Conservation (phyloP, 2,888 invertebrate species). For the Drosophila ezoana region DNA sequence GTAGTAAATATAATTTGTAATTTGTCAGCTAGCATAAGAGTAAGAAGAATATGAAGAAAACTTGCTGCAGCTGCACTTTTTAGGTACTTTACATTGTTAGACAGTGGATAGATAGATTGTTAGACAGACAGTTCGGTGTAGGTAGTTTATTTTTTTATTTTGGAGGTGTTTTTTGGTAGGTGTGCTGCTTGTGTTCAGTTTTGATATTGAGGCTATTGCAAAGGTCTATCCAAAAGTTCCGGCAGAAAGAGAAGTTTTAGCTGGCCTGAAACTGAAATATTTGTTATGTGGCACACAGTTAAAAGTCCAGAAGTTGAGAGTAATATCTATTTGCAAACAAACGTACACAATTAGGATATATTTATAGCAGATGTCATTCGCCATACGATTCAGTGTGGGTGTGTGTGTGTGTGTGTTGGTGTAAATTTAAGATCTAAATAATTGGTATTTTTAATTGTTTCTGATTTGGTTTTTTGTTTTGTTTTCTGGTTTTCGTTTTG, state of each 20-base stretch:
- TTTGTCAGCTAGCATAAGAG: slow-evolving; percentile 37
- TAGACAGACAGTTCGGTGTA: slow-evolving; percentile 30
- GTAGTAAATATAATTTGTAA: slow-evolving; percentile 23
- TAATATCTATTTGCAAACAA: slow-evolving; percentile 72
- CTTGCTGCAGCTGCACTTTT: slow-evolving; percentile 38
- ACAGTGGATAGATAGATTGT: slow-evolving; percentile 35
- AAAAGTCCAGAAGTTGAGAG: slow-evolving; percentile 52
- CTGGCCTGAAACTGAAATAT: slow-evolving; percentile 63
- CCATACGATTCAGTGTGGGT: slow-evolving; percentile 47
- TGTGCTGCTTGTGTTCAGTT: slow-evolving; percentile 35
- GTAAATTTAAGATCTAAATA: slow-evolving; percentile 63
- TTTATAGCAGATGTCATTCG: slow-evolving; percentile 56
- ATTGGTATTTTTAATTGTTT: slow-evolving; percentile 75
- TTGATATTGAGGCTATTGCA: slow-evolving; percentile 47
- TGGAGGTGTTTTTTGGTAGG: slow-evolving; percentile 37
- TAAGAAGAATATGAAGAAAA: slow-evolving; percentile 29
- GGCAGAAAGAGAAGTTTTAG: slow-evolving; percentile 52
- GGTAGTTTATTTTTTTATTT: slow-evolving; percentile 12
- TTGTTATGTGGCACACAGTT: slow-evolving; percentile 50
- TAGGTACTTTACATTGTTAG: slow-evolving; percentile 49
- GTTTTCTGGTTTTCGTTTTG: slow-evolving; percentile 30
- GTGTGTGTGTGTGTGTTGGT: slow-evolving; percentile 11
- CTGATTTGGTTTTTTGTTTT: slow-evolving; percentile 43
- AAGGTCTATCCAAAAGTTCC: slow-evolving; percentile 64
- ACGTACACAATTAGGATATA: slow-evolving; percentile 46